Evolutionary conservation across 2,888 invertebrate genomes (phyloP), one percentile per base, ranked within the genome.

Genomic region (Hydriomena furcata): DNA sequence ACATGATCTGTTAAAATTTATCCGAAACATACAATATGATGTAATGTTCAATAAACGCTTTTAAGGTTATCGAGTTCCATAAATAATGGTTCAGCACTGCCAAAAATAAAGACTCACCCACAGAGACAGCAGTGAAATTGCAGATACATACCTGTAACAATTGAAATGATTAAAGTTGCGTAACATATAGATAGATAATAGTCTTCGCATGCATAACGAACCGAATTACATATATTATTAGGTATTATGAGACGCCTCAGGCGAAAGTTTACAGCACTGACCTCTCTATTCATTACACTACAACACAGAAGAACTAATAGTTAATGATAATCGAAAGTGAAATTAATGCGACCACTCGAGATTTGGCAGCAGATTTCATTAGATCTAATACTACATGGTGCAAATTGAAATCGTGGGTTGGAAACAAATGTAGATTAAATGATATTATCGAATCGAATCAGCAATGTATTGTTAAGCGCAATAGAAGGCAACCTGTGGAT

Each of bases 191-290:
- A 10, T 35, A 30, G 5, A 45, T 44, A 44, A 51, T 43, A 34
- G 43, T 50, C 45, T 53, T 47, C 43, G 53, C 45, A 51, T 50
- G 35, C 72, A 75, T 71, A 77, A 71, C 61, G 66, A 67, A 61
- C 64, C 58, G 66, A 72, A 79, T 82, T 77, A 79, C 38, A 43
- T 35, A 24, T 41, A 36, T 51, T 47, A 80, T 32, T 32, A n/a
- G n/a, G 20, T 24, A 37, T 49, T 52, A 79, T 65, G 68, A 67
- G 62, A 63, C 52, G 82, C 84, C 79, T 55, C 65, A 55, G 78
- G 82, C 86, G 84, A 87, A 87, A 87, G 86, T 82, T 69, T 76
- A 76, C 70, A 67, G 64, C 63, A 64, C 73, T 83, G 86, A 87
- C 87, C 87, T 76, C 79, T 70, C 78, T 74, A 77, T 82, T 84